These are phyloP conservation scores for Neostethus bicornis DNA, from an alignment of 2,797 vertebrate genomes.

Conservation along the genomic window DNA sequence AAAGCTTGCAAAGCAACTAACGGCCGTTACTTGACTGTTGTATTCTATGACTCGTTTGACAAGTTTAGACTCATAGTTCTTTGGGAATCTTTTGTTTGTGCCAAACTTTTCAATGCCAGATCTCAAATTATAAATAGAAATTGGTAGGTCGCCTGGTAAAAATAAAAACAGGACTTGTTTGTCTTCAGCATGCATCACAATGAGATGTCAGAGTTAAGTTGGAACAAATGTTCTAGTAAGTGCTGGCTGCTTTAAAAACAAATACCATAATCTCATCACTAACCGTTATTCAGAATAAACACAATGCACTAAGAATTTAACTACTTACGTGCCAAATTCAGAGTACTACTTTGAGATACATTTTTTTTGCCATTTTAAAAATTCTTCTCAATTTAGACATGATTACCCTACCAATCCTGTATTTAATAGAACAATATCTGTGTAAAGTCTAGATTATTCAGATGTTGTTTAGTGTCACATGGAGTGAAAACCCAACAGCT, in stretches of 20 bases:
- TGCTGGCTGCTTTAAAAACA: too few relatives aligned
- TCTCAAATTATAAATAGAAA: neutral
- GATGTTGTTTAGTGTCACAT: conserved; percentile 5
- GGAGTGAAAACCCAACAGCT: conserved; percentile 32
- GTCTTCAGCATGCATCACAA: too few relatives aligned
- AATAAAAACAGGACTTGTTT: neutral
- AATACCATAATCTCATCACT: too few relatives aligned
- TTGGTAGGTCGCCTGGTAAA: neutral
- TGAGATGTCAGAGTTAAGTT: neutral
- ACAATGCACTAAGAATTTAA: too few relatives aligned
- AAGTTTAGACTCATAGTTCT: neutral
- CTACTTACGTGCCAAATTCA: too few relatives aligned
- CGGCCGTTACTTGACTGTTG: too few relatives aligned
- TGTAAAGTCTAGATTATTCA: conserved; percentile 1
- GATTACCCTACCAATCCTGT: too few relatives aligned
- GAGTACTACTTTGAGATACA: neutral
- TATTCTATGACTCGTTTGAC: too few relatives aligned
- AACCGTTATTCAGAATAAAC: too few relatives aligned
- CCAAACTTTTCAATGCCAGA: neutral
- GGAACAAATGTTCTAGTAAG: neutral
- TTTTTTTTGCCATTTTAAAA: too few relatives aligned
- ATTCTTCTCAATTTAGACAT: too few relatives aligned
- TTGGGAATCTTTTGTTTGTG: neutral
- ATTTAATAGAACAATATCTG: neutral
- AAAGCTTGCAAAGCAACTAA: too few relatives aligned